Base-by-base conservation (phyloP, 2,797 vertebrate genomes). In the Poeciliopsis paucimaculata region DNA sequence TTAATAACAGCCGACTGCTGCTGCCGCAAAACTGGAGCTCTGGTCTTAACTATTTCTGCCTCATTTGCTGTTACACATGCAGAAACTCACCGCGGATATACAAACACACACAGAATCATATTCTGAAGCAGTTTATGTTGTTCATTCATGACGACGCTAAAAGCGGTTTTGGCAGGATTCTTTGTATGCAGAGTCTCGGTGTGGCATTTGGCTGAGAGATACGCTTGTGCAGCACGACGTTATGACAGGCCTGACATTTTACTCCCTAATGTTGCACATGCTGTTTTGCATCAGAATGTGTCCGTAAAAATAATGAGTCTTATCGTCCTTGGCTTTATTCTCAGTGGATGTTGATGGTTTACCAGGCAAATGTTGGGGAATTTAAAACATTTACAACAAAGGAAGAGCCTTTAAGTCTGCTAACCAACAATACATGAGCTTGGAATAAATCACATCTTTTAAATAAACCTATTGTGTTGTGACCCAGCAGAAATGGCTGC, bases 181-280 rank as follows among this genome's bases (percentile, higher is more conserved):
- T 83, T 75, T 45, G 64, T 90, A 95, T 95, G 89, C 94, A 86
- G 51, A 83, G 90, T 84, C 86, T 86, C 83, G 53, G 82, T 78
- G 77, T 95, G 93, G 89, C 94, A 94, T 95, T 95, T 95, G 90
- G 91, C 89, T 80, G 82, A 84, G 84, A 92, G 93, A 94, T 90
- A 92, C 82, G 89, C 91, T 93, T 86, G 91, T 92, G 89, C 88
- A 86, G 86, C 79, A 85, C 91, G 90, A 92, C 94, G 94, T 94
- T 94, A 95, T 94, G 94, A 94, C 91, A 89, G 87, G 84, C 72
- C 77, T 95, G 94, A 94, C 94, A 95, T 95, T 95, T 95, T 88
- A 86, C 86, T 90, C 89, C 85, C 84, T 94, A 94, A 94, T 95
- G 92, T 92, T 95, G 88, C 83, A 82, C 87, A 83, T 45, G 80